Percentiles rank a stretch among this genome's conserved stretches.
Conservation (phyloP, 2,113 vertebrate species). For the Pseudopodoces humilis region DNA sequence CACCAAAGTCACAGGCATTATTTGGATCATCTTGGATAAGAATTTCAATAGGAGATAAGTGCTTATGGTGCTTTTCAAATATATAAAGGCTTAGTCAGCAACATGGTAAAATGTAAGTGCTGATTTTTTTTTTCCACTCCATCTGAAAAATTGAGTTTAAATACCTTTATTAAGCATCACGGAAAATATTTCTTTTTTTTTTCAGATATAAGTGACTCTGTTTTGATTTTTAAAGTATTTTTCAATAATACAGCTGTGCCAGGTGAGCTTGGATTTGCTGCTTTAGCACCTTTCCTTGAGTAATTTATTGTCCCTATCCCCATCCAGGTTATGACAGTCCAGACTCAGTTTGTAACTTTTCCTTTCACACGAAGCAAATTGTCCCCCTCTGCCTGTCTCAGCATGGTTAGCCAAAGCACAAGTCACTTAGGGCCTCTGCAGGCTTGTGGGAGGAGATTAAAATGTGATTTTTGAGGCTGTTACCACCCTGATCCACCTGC, state of each 20-base stretch:
- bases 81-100: background rate
- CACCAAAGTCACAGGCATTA: background rate
- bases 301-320: background rate
- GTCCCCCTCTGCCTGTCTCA: background rate
- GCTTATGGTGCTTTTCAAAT: background rate
- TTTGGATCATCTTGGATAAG: background rate
- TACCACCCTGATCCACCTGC: background rate
- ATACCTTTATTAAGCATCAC: background rate
- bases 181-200: background rate
- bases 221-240: background rate
- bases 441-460: background rate
- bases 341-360: background rate
- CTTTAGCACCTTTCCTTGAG: background rate
- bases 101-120: background rate
- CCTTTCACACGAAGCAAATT: background rate
- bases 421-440: background rate
- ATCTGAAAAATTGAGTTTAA: background rate
- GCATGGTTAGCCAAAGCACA: background rate
- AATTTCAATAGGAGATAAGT: background rate
- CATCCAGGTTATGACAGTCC: background rate
- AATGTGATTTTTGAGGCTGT: background rate
- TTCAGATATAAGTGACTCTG: background rate
- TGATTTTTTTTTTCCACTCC: background rate
- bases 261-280: background rate
- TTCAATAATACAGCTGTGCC: background rate